Evolutionary conservation across 2,113 vertebrate genomes (phyloP).

Genomic region (Ovis aries): DNA sequence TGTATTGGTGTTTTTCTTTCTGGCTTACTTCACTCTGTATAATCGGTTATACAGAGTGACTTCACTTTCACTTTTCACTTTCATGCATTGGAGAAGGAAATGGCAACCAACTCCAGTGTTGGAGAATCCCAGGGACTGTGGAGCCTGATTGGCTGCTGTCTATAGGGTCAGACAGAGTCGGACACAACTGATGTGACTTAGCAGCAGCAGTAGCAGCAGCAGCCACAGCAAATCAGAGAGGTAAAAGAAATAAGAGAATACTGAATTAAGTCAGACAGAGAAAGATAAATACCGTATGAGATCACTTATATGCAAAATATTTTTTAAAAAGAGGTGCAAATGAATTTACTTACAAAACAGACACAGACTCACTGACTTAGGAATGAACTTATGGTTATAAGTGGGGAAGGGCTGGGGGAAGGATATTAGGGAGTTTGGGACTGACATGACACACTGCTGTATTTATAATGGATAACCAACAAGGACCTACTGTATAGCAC

Average conservation of each 20-base stretch:
- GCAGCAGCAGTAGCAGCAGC: too few relatives aligned
- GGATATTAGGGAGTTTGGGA: neutral
- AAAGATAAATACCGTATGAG: neutral
- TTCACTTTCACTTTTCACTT: too few relatives aligned
- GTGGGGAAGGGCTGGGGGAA: neutral
- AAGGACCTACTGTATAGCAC: neutral
- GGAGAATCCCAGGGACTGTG: too few relatives aligned
- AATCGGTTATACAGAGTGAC: too few relatives aligned
- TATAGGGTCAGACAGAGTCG: too few relatives aligned
- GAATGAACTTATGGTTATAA: neutral
- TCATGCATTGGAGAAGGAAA: too few relatives aligned
- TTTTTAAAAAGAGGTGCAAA: neutral
- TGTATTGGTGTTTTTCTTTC: too few relatives aligned
- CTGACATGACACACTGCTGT: neutral
- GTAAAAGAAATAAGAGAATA: neutral
- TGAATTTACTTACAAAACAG: neutral
- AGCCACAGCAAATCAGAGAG: neutral
- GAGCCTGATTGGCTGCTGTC: too few relatives aligned
- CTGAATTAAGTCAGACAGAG: neutral
- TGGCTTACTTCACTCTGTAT: too few relatives aligned
- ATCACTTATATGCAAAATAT: neutral
- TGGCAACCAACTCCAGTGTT: too few relatives aligned
- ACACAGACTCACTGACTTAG: neutral
- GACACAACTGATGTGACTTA: accelerated
- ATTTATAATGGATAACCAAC: neutral